These are phyloP conservation scores for Danio choprae DNA, from an alignment of 2,797 vertebrate genomes.

Conservation along the genomic window DNA sequence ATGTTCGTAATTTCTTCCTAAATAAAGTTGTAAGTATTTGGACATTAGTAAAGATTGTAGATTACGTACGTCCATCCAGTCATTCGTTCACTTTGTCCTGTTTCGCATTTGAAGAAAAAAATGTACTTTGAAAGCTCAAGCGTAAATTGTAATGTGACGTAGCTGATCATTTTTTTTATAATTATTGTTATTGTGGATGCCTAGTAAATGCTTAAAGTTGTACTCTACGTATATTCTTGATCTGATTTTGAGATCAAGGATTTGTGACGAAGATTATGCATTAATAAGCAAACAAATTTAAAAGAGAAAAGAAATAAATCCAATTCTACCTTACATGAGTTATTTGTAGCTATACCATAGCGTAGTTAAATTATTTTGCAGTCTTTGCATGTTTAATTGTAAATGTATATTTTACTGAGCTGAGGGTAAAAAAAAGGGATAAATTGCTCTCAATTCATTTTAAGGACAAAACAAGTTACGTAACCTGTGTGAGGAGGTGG, in stretches of 20 bases:
- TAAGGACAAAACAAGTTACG: neutral
- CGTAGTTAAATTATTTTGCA: neutral
- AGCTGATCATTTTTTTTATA: neutral
- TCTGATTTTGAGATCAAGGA: neutral
- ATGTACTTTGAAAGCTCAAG: neutral
- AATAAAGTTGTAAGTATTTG: neutral
- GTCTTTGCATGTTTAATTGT: neutral
- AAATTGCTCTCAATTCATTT: neutral
- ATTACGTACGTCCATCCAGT: neutral
- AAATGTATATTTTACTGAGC: neutral
- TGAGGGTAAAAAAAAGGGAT: neutral
- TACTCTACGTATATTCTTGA: neutral
- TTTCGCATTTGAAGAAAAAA: neutral
- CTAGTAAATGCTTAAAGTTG: neutral
- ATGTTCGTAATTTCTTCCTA: neutral
- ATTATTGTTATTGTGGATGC: neutral
- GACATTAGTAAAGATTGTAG: neutral
- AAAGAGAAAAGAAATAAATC: neutral
- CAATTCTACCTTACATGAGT: neutral
- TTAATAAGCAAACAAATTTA: neutral
- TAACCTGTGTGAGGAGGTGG: conserved; percentile 12
- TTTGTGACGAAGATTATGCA: neutral
- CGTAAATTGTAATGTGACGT: neutral
- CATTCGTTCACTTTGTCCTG: neutral
- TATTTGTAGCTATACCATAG: neutral